Evolutionary conservation across 2,113 vertebrate species (phyloP), one percentile per base, ranked within the genome.

Genomic region (Carlito syrichta): DNA sequence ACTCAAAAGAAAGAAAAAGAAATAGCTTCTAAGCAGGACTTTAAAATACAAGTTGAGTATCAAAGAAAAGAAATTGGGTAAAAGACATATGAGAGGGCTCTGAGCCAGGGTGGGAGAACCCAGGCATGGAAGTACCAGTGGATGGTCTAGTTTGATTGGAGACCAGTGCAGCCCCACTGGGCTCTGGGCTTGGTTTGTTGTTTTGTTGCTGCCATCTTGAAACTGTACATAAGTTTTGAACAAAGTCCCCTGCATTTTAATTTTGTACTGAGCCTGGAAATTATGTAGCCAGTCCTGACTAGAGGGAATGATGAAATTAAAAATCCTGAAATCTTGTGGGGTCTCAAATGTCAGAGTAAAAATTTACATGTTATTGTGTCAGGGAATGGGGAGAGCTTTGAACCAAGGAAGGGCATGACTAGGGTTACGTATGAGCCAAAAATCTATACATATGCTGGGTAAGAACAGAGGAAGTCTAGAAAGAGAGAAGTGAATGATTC

Each of bases 281-380:
- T 85, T 60, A 73, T 40, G 30, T 13, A 86, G n/a, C 30, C 50
- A 9, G 30, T 89, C 40, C 27, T 91, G 78, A 91, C 17, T 68
- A 9, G 43, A 88, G 50, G 71, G 74, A 94, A n/a, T 77, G n/a
- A 68, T 40, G 76, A n/a, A 95, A 92, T 68, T 74, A 62, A 93
- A 93, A 88, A n/a, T 86, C 5, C 10, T 77, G 43, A 95, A 71
- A 52, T 92, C n/a, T 23, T 96, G 0, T 6, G 73, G 17, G 2
- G 85, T 83, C 22, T 95, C 71, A 91, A 90, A 56, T 86, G 2
- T 68, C 27, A 56, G 30, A 23, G 9, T 85, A 35, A 93, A 77
- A 23, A 66, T 2, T 12, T 73, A 40, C 45, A 66, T 96, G 92
- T 62, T 83, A 73, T 60, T 92, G 56, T 79, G 63, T 35, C 19